These are phyloP conservation scores for Chiloscyllium plagiosum DNA, from an alignment of 2,113 vertebrate genomes.

Conservation along the genomic window DNA sequence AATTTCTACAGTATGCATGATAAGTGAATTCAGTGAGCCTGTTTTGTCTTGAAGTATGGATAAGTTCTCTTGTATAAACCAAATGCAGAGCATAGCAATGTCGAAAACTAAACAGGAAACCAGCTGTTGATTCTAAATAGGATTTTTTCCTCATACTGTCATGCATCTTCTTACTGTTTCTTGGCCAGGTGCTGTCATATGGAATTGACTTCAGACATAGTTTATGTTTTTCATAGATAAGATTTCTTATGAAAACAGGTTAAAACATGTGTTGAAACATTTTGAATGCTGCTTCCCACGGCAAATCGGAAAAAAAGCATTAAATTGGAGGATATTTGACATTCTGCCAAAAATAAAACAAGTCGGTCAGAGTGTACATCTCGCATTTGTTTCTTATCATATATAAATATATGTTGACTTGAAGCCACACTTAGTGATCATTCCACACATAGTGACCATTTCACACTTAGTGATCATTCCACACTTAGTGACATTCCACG, in stretches of 20 bases:
- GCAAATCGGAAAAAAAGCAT: not conserved
- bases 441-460: not conserved
- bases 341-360: not conserved
- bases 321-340: not conserved
- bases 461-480: no score
- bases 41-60: slow-evolving; percentile 25
- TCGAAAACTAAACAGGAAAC: slow-evolving; percentile 19
- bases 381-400: not conserved
- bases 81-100: not conserved
- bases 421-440: not conserved
- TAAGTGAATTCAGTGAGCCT: not conserved
- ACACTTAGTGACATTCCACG: no score
- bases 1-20: not conserved
- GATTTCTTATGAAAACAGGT: not conserved
- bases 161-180: slow-evolving; percentile 7
- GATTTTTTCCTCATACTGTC: not conserved
- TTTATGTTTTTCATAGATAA: slow-evolving; percentile 26
- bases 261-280: slow-evolving; percentile 20
- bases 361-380: not conserved
- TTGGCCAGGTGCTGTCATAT: slow-evolving; percentile 13
- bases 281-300: not conserved
- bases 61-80: slow-evolving; percentile 8
- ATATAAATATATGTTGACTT: not conserved
- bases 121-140: slow-evolving; percentile 9
- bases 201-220: slow-evolving; percentile 16